phyloP scores from a whole-genome alignment of 2,888 invertebrate species.

The Hypselothyrea guttata region DNA sequence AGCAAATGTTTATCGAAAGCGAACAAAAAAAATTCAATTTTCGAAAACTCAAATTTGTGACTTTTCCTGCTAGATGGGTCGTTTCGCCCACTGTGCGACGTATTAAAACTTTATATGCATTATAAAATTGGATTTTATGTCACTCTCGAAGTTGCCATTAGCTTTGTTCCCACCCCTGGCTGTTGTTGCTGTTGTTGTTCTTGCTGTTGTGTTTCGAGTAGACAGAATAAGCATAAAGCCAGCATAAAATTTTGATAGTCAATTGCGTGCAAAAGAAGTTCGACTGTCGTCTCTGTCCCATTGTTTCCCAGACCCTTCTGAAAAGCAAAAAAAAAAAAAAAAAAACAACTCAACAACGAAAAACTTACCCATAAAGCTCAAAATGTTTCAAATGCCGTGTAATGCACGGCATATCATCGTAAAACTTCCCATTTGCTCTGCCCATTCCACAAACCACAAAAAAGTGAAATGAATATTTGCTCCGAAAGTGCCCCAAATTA shows the following conservation, averaged over 20 bases:
- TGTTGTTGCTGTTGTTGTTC: constrained; percentile 10
- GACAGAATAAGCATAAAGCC: constrained; percentile 34
- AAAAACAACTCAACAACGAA: constrained; percentile 7
- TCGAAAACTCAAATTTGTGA: too few relatives aligned
- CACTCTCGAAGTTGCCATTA: constrained; percentile 63
- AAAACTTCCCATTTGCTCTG: constrained; percentile 33
- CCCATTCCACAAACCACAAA: constrained; percentile 20
- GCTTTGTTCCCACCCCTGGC: constrained; percentile 21
- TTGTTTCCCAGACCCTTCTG: constrained; percentile 29
- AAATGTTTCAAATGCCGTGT: constrained; percentile 63
- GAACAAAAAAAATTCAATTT: too few relatives aligned
- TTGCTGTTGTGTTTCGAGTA: constrained; percentile 17
- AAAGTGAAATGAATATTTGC: constrained; percentile 59
- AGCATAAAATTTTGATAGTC: constrained; percentile 69
- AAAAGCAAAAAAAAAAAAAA: constrained; percentile 5
- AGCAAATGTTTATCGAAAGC: too few relatives aligned
- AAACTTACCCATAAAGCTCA: constrained; percentile 55
- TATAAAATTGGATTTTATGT: constrained; percentile 76
- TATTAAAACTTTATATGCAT: constrained; percentile 74
- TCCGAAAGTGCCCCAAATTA: constrained; percentile 50
- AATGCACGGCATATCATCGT: constrained; percentile 62
- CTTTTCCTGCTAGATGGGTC: too few relatives aligned
- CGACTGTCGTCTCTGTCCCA: constrained; percentile 35
- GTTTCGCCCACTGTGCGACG: too few relatives aligned
- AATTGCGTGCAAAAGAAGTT: constrained; percentile 64